These are phyloP conservation scores for Galleria mellonella DNA, from an alignment of 1,140 invertebrate genomes.

Conservation along the genomic window DNA sequence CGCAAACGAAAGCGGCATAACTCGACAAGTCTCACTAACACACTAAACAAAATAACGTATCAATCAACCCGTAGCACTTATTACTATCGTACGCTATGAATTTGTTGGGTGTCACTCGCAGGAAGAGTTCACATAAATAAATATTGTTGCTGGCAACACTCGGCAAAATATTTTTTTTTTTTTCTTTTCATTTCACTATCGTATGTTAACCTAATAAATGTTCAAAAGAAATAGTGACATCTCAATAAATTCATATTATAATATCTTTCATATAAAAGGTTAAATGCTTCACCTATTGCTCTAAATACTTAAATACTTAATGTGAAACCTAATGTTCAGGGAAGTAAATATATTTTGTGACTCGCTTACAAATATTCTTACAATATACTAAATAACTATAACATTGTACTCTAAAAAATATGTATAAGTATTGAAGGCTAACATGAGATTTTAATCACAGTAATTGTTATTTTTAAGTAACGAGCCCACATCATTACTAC, in stretches of 20 bases:
- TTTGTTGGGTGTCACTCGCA: conserved; percentile 1
- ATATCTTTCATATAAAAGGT: conserved; percentile 62
- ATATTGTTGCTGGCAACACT: no score
- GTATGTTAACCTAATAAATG: no score
- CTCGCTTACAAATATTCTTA: conserved; percentile 65
- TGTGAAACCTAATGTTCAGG: conserved; percentile 58
- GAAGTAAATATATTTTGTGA: conserved; percentile 72
- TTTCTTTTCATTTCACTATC: no score
- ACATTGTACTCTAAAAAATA: conserved; percentile 74
- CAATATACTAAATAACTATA: conserved; percentile 71
- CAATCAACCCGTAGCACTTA: conserved; percentile 55
- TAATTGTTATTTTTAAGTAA: conserved; percentile 68
- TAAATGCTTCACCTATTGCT: conserved; percentile 65
- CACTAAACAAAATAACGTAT: conserved; percentile 51
- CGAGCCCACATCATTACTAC: conserved; percentile 66
- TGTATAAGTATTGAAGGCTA: conserved; percentile 74
- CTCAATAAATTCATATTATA: conserved; percentile 32
- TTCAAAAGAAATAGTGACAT: conserved; percentile 19
- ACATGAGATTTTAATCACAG: conserved; percentile 73
- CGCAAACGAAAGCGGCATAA: conserved; percentile 57
- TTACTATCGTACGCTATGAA: conserved; percentile 13
- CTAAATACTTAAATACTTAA: conserved; percentile 55
- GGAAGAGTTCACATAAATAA: no score
- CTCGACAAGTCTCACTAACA: conserved; percentile 54
- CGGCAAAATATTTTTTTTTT: no score